Conservation (phyloP, 2,888 invertebrate species). For the Tuberolachnus salignus region DNA sequence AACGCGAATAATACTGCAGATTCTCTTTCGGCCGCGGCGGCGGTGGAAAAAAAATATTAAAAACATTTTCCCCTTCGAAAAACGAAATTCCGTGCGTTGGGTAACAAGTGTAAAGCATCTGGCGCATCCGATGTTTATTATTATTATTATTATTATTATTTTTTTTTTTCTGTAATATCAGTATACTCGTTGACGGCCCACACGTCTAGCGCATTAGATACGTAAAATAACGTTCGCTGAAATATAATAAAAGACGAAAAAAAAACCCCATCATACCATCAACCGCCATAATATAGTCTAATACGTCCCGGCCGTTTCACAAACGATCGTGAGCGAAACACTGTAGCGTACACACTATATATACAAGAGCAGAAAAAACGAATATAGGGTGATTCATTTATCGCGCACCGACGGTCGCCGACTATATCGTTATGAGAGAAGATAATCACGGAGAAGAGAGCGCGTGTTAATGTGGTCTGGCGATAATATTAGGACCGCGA, state of each 20-base stretch:
- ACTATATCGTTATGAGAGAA: too few relatives aligned
- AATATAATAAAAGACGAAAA: slow-evolving; percentile 6
- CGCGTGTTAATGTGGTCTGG: too few relatives aligned
- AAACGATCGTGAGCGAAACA: background rate
- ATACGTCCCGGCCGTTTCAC: background rate
- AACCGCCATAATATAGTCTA: background rate
- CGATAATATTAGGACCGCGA: too few relatives aligned
- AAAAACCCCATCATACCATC: background rate
- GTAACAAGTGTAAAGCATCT: slow-evolving; percentile 55
- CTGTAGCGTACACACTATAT: background rate
- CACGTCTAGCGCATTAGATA: background rate
- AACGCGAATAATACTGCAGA: background rate
- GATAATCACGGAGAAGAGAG: too few relatives aligned
- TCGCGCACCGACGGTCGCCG: too few relatives aligned
- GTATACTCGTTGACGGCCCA: background rate
- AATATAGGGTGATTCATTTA: too few relatives aligned
- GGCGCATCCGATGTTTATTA: slow-evolving; percentile 36
- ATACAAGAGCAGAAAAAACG: background rate
- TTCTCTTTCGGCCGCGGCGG: background rate
- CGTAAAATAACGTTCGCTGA: background rate
- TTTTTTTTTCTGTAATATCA: background rate
- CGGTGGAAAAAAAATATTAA: slow-evolving; percentile 44
- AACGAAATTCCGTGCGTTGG: slow-evolving; percentile 41
- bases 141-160: background rate
- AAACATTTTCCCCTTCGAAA: slow-evolving; percentile 31